Percentiles rank a stretch among this genome's conserved stretches.
These are phyloP conservation scores for Ploceus nigricollis DNA, from an alignment of 2,113 vertebrate species.

Conservation along the genomic window DNA sequence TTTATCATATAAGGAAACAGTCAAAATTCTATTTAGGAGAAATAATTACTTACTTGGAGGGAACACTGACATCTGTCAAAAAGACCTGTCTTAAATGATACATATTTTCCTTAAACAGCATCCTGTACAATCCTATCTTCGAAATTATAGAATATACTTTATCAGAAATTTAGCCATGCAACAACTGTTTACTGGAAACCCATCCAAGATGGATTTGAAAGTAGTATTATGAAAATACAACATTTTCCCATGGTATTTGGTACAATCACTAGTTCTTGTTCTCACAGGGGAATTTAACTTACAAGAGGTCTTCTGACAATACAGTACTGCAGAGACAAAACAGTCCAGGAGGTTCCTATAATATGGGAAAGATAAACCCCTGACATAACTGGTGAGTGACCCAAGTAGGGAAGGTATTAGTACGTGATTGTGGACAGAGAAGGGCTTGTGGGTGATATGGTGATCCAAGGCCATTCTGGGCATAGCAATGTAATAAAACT, in stretches of 20 bases:
- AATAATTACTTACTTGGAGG: neutral
- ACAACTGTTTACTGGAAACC: neutral
- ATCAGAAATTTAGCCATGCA: neutral
- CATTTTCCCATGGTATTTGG: neutral
- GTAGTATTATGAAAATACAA: neutral
- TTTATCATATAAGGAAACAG: neutral
- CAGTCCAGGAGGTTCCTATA: neutral
- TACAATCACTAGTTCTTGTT: neutral
- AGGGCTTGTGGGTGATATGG: neutral
- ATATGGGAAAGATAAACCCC: neutral
- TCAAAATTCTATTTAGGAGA: neutral
- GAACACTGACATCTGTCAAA: neutral
- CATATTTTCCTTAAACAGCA: neutral
- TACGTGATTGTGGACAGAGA: neutral
- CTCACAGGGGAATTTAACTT: neutral
- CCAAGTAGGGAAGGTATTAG: neutral
- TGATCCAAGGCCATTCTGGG: neutral
- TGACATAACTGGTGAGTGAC: neutral
- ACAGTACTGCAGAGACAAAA: neutral
- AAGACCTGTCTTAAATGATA: neutral
- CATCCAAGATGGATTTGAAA: neutral
- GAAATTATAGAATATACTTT: neutral
- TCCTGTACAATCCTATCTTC: neutral
- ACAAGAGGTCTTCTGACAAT: neutral
- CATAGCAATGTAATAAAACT: neutral